Percentiles rank a stretch among this genome's conserved stretches.
These are phyloP conservation scores for Ameiurus melas DNA, from an alignment of 2,113 vertebrate species.

Conservation along the genomic window DNA sequence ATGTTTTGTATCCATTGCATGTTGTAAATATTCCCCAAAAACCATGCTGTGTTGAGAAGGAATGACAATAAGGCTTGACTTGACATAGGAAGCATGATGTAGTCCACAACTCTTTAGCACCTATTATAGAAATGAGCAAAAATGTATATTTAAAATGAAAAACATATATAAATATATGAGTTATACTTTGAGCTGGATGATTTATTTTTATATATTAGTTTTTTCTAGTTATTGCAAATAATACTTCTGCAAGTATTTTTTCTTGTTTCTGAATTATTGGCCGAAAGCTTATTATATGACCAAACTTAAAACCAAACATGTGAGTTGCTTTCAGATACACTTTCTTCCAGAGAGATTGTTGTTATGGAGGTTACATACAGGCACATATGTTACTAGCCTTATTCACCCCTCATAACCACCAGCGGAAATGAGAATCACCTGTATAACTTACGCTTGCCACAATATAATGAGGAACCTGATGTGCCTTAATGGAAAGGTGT, in stretches of 20 bases:
- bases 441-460: background rate
- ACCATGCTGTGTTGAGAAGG: background rate
- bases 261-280: background rate
- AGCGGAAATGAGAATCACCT: background rate
- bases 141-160: background rate
- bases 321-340: background rate
- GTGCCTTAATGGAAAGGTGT: background rate
- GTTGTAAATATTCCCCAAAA: background rate
- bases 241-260: background rate
- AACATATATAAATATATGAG: background rate
- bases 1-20: slow-evolving; percentile 1
- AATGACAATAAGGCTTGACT: background rate
- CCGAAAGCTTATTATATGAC: background rate
- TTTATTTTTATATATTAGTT: background rate
- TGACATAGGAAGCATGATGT: background rate
- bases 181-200: background rate
- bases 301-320: background rate
- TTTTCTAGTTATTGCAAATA: background rate
- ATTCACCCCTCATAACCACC: background rate
- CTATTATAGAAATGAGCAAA: background rate
- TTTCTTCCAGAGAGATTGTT: background rate
- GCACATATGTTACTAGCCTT: background rate
- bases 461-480: background rate
- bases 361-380: background rate
- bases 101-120: background rate